phyloP scores from a whole-genome alignment of 2,113 vertebrate species.

The Bucco capensis region DNA sequence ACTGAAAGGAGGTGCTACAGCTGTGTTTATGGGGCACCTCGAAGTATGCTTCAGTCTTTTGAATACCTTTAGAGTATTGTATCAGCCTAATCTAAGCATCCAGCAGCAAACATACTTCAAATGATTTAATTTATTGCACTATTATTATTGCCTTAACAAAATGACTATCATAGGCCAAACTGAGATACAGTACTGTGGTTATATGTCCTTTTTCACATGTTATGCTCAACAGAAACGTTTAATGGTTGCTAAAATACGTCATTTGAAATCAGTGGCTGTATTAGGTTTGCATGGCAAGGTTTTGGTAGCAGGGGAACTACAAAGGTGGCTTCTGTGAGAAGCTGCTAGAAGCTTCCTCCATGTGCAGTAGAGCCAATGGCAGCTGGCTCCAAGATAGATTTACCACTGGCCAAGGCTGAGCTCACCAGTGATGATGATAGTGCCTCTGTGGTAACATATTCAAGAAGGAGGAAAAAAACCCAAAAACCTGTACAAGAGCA shows the following conservation, averaged over 20 bases:
- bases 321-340: neutral
- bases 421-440: neutral
- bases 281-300: neutral
- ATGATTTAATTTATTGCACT: neutral
- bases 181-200: neutral
- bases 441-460: neutral
- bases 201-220: neutral
- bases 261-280: neutral
- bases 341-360: neutral
- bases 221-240: neutral
- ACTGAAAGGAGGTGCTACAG: slow-evolving; percentile 8
- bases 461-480: neutral
- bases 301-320: neutral
- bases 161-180: neutral
- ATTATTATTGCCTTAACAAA: neutral
- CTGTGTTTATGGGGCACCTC: slow-evolving; percentile 3
- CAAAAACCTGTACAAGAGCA: neutral
- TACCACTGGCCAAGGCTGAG: neutral
- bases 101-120: neutral
- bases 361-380: neutral
- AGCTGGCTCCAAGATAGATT: neutral
- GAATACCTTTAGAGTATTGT: neutral
- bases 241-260: neutral
- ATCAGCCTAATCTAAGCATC: neutral
- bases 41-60: neutral